A percentile compares a stretch with the other conserved stretches of the same genome.
Evolutionary conservation across 2,888 invertebrate species (phyloP).

Genomic region (Ormyrus labotus): DNA sequence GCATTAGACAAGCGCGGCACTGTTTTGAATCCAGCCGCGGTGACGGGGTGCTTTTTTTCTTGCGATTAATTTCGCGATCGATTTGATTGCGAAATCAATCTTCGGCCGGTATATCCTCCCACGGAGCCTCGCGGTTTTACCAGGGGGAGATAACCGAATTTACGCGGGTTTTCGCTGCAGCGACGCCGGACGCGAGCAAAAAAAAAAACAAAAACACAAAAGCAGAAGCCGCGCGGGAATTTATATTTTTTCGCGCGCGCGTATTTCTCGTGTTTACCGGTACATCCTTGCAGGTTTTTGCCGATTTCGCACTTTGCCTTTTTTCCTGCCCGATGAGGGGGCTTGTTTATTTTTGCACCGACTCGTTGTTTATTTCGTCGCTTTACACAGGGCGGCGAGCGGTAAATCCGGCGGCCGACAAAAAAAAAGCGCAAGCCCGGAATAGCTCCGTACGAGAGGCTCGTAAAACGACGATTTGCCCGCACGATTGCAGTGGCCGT

Average conservation of each 20-base stretch:
- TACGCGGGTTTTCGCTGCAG: slow-evolving; percentile 13
- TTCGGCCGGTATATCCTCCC: not conserved
- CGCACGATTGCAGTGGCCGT: slow-evolving; percentile 28
- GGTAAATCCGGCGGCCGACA: slow-evolving; percentile 10
- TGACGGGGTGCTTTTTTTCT: not conserved
- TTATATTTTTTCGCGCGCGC: slow-evolving; percentile 36
- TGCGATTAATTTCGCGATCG: slow-evolving; percentile 25
- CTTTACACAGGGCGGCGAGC: not conserved
- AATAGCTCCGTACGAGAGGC: slow-evolving; percentile 19
- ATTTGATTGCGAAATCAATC: slow-evolving; percentile 56
- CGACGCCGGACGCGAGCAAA: not conserved
- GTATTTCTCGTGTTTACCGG: not conserved
- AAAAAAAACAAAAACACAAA: slow-evolving; percentile 18
- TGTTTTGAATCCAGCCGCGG: not conserved
- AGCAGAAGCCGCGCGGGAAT: not conserved
- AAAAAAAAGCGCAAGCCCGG: slow-evolving; percentile 30
- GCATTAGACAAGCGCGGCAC: not conserved
- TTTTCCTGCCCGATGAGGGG: not conserved
- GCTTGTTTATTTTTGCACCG: not conserved
- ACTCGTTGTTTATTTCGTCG: slow-evolving; percentile 8
- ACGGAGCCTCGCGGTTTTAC: not conserved
- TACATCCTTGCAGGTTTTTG: slow-evolving; percentile 27
- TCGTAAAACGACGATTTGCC: slow-evolving; percentile 45
- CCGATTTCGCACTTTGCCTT: slow-evolving; percentile 35
- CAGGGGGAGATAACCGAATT: slow-evolving; percentile 25